Base-by-base conservation (phyloP, 1,140 invertebrate species). In the Campodea augens region DNA sequence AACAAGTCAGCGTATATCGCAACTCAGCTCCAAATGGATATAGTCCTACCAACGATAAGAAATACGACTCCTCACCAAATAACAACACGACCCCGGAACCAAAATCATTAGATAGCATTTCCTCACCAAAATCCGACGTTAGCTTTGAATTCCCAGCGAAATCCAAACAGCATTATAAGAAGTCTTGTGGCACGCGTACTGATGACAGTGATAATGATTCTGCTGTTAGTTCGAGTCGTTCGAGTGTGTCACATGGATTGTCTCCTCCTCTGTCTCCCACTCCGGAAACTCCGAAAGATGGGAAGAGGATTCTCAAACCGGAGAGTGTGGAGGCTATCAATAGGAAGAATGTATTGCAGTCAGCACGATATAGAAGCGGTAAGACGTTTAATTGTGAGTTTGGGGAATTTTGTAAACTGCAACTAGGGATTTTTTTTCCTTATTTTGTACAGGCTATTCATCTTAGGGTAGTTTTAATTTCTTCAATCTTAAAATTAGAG, bases 141-240 rank as follows among this genome's bases (percentile, higher is more conserved):
- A 47, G 42, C 29, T 47, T 44, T 18, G 32, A 42, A 12, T 29
- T 46, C n/a, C 40, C 24, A 25, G 22, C 13, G 2, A 20, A 23
- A 36, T 15, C 1, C 18, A 47, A 41, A 18, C 24, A 32, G 15
- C 44, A 50, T 32, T 40, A 45, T 13, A 46, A 41, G 22, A 44
- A 45, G 7, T 49, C 48, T 23, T 29, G 45, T 1, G 48, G 48
- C 13, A 46, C 46, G 25, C 15, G 27, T 7, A 32, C 47, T 51
- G 74, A 81, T 52, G 81, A 85, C 51, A 84, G 80, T 51, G 82
- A 88, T 56, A 85, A 82, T 55, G 83, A 88, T 59, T 86, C 82
- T 5, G 81, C 82, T 2, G 78, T 87, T 51, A 84, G 81, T 56
- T 79, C 73, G 25, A 79, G 78, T 25, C 76, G 72, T 68, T 69